A percentile compares a stretch with the other conserved stretches of the same genome.
phyloP scores from a whole-genome alignment of 1,140 invertebrate genomes.

The Caenorhabditis tropicalis region DNA sequence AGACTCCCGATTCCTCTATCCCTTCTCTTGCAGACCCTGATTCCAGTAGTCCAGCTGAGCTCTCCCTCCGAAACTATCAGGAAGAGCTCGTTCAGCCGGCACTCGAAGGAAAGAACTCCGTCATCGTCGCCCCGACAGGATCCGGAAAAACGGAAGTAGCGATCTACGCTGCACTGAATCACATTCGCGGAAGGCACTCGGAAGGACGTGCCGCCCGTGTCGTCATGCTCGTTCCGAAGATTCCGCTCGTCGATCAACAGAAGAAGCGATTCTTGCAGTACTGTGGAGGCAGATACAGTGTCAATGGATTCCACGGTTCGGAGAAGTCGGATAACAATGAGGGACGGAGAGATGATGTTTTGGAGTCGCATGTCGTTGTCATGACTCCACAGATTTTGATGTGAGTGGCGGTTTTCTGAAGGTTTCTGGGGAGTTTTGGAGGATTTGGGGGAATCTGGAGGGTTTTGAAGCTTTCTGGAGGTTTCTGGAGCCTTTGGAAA shows the following conservation, averaged over 20 bases:
- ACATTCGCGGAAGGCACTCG: constrained; percentile 31
- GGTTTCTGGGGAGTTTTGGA: background rate
- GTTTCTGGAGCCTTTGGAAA: no score
- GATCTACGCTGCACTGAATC: constrained; percentile 63
- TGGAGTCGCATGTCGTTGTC: constrained; percentile 44
- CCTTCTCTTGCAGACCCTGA: background rate
- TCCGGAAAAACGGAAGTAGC: constrained; percentile 67
- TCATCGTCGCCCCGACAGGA: constrained; percentile 69
- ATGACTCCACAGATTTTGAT: constrained; percentile 58
- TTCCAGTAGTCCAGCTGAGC: constrained; percentile 5
- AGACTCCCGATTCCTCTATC: no score
- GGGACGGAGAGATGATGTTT: constrained; percentile 7
- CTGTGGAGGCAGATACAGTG: background rate
- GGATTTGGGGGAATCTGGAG: background rate
- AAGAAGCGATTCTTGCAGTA: constrained; percentile 48
- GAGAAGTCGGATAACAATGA: background rate
- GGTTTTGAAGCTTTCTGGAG: background rate
- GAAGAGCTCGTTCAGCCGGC: constrained; percentile 61
- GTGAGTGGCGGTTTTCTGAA: constrained; percentile 44
- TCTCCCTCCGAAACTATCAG: constrained; percentile 60
- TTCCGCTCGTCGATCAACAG: constrained; percentile 58
- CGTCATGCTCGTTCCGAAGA: constrained; percentile 54
- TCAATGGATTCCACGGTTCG: constrained; percentile 50
- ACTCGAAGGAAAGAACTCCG: constrained; percentile 63
- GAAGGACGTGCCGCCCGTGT: background rate